phyloP scores from a whole-genome alignment of 2,113 vertebrate genomes.

The Ophiodon elongatus region DNA sequence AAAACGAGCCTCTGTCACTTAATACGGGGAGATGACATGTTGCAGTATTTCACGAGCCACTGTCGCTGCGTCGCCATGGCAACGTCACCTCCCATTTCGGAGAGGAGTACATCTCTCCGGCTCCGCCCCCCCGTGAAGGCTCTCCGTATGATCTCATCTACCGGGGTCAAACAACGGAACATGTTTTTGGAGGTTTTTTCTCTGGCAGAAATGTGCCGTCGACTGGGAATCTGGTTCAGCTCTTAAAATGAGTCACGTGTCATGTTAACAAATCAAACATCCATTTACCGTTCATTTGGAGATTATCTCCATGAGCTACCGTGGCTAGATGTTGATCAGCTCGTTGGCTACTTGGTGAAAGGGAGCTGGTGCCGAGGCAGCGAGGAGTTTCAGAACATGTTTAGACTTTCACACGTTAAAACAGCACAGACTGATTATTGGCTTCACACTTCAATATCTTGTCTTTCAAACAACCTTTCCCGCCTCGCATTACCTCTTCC shows the following conservation, averaged over 20 bases:
- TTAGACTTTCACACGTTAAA: constrained; percentile 14
- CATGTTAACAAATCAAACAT: neutral
- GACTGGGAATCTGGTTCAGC: neutral
- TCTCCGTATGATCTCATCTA: too few species aligned
- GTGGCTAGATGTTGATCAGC: neutral
- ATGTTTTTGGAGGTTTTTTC: constrained; percentile 16
- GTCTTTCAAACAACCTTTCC: constrained; percentile 2
- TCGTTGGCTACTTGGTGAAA: too few species aligned
- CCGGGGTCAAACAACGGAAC: too few species aligned
- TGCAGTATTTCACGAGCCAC: constrained; percentile 49
- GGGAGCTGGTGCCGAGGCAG: neutral
- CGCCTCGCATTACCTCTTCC: neutral
- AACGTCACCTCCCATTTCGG: constrained; percentile 44
- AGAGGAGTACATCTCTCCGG: too few species aligned
- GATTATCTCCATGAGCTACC: neutral
- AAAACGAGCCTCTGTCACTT: constrained; percentile 48
- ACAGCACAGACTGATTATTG: neutral
- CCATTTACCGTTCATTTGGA: neutral
- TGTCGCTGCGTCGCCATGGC: constrained; percentile 56
- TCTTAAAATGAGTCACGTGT: neutral
- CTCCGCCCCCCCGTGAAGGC: too few species aligned
- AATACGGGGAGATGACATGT: constrained; percentile 39
- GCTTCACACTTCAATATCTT: constrained; percentile 5
- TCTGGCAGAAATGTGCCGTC: neutral
- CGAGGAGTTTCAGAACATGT: neutral